Evolutionary conservation across 1,140 invertebrate species (phyloP).

Genomic region (Drosophila ambigua): DNA sequence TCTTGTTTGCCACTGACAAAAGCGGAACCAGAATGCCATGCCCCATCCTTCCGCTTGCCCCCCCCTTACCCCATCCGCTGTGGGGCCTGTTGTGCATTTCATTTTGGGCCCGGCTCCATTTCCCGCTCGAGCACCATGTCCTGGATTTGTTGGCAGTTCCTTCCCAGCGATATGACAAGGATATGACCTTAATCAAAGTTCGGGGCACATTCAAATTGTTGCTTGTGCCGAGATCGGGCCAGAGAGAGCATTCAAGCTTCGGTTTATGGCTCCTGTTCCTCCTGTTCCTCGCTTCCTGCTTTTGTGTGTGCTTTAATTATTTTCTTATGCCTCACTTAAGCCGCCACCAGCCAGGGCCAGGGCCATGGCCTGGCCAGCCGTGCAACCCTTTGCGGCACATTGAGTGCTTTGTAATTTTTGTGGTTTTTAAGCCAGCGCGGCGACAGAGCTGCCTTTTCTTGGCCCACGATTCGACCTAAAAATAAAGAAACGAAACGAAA

Average conservation of each 20-base stretch:
- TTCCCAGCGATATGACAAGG: background rate
- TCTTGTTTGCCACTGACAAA: slow-evolving; percentile 38
- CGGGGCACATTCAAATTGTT: too few relatives aligned
- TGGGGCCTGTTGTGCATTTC: too few relatives aligned
- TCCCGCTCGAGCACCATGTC: slow-evolving; percentile 12
- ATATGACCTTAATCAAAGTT: too few relatives aligned
- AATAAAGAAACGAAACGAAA: slow-evolving; percentile 20
- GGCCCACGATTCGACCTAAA: slow-evolving; percentile 23
- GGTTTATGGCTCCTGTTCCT: slow-evolving; percentile 11
- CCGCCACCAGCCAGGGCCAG: slow-evolving; percentile 11
- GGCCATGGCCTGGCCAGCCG: background rate
- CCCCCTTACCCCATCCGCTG: too few relatives aligned
- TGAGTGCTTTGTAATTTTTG: slow-evolving; percentile 77
- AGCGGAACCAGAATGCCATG: background rate
- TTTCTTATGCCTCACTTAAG: slow-evolving; percentile 74
- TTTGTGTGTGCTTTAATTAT: slow-evolving; percentile 75
- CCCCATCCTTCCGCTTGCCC: slow-evolving; percentile 12
- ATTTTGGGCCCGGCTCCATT: background rate
- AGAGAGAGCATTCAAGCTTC: slow-evolving; percentile 47
- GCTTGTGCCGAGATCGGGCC: too few relatives aligned
- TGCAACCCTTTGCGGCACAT: slow-evolving; percentile 31
- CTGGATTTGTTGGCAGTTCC: slow-evolving; percentile 23
- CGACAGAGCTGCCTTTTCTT: background rate
- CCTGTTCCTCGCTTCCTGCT: slow-evolving; percentile 28
- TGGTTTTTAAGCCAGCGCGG: slow-evolving; percentile 58